Percentiles rank a stretch among this genome's conserved stretches.
phyloP scores from a whole-genome alignment of 2,113 vertebrate genomes.

The Myrmophylax atrothorax region DNA sequence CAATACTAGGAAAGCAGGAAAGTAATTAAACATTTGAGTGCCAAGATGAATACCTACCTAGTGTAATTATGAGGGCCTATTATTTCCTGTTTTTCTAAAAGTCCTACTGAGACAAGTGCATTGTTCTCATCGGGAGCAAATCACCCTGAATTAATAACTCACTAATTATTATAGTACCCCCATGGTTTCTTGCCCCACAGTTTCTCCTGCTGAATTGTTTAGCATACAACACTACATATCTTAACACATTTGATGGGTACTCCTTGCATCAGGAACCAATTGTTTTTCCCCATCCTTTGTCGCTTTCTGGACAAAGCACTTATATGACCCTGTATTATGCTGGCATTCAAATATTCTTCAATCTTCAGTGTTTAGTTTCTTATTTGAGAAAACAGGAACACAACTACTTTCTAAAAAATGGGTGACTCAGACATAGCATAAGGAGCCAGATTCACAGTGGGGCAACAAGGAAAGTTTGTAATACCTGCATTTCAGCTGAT shows the following conservation, averaged over 20 bases:
- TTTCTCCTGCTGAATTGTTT: constrained; percentile 21
- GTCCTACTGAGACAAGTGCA: constrained; percentile 27
- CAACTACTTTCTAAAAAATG: not conserved
- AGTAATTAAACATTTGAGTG: constrained; percentile 30
- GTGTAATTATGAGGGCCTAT: constrained; percentile 5
- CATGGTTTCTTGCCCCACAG: constrained; percentile 30
- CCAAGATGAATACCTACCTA: not conserved
- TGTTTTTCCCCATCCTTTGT: not conserved
- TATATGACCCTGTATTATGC: not conserved
- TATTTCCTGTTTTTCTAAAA: constrained; percentile 39
- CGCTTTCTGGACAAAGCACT: not conserved
- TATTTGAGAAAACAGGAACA: not conserved
- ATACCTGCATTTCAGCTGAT: not conserved
- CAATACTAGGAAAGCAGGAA: not conserved
- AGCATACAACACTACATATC: not conserved
- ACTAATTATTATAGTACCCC: constrained; percentile 26
- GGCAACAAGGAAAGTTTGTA: not conserved
- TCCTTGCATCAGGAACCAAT: not conserved
- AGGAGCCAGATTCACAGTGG: not conserved
- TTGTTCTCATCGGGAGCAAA: constrained; percentile 33
- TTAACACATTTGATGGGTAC: not conserved
- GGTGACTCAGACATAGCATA: not conserved
- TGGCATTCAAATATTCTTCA: not conserved
- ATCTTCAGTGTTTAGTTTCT: not conserved
- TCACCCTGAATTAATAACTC: constrained; percentile 36